phyloP scores from a whole-genome alignment of 2,113 vertebrate species.

The Callionymus lyra region DNA sequence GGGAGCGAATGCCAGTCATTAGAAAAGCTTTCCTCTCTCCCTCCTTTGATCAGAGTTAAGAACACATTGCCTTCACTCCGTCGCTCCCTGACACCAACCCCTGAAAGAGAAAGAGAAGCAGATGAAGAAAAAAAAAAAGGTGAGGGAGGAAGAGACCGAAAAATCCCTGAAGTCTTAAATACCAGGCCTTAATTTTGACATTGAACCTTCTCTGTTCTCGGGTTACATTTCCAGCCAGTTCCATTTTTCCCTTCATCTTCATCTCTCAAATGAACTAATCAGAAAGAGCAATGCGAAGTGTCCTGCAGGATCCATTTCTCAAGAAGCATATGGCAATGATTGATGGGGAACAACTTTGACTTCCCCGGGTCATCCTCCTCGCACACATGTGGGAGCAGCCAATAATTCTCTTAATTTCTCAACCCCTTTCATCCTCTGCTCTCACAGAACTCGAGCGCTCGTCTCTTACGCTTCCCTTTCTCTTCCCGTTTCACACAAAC shows the following conservation, averaged over 20 bases:
- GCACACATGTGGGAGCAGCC: constrained; percentile 57
- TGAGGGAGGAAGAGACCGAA: constrained; percentile 23
- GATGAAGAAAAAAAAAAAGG: constrained; percentile 13
- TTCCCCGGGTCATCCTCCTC: constrained; percentile 57
- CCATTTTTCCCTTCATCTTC: constrained; percentile 28
- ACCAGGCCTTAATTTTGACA: constrained; percentile 60
- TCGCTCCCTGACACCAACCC: constrained; percentile 48
- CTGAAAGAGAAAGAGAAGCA: constrained; percentile 17
- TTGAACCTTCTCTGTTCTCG: constrained; percentile 55
- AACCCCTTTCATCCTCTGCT: constrained; percentile 24
- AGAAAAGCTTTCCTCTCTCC: constrained; percentile 51
- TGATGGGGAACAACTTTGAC: constrained; percentile 63
- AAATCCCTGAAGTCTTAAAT: constrained; percentile 57
- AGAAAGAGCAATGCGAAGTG: constrained; percentile 64
- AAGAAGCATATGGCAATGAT: constrained; percentile 65
- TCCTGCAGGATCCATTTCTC: constrained; percentile 66
- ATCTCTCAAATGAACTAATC: constrained; percentile 71
- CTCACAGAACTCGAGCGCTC: constrained; percentile 34
- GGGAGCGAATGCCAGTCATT: constrained; percentile 55
- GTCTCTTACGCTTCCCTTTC: constrained; percentile 16
- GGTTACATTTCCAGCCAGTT: constrained; percentile 30
- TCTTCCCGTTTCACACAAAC: constrained; percentile 31
- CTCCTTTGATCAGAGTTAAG: constrained; percentile 62
- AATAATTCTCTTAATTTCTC: constrained; percentile 64
- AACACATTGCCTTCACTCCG: constrained; percentile 48